These are phyloP conservation scores for Haemorhous mexicanus DNA, from an alignment of 2,113 vertebrate genomes.

Conservation along the genomic window DNA sequence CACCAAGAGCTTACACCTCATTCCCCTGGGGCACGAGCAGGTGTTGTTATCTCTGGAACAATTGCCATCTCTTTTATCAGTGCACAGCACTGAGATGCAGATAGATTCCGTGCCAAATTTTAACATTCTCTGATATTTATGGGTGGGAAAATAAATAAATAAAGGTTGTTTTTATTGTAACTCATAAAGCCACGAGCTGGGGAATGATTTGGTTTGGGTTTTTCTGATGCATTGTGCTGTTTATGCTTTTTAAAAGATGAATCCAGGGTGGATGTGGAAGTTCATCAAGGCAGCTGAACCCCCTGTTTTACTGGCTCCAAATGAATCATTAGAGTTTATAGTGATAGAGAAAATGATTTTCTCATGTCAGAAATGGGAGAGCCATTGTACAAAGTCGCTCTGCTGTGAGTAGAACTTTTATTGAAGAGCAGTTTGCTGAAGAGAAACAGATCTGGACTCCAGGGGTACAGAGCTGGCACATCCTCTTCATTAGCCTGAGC, in stretches of 20 bases:
- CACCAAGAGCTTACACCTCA: background rate
- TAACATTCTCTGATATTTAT: background rate
- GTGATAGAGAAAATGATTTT: slow-evolving; percentile 4
- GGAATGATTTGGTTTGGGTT: background rate
- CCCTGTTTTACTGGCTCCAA: background rate
- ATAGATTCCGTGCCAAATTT: background rate
- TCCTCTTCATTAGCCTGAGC: slow-evolving; percentile 8
- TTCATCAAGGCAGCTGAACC: background rate
- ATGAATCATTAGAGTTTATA: background rate
- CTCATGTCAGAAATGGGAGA: background rate
- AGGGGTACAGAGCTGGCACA: background rate
- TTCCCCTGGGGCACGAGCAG: background rate
- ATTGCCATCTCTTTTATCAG: background rate
- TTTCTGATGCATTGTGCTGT: background rate
- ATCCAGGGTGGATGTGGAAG: background rate
- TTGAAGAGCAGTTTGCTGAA: background rate
- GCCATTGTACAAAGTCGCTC: background rate
- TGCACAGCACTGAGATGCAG: background rate
- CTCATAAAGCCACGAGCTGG: background rate
- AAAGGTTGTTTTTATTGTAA: background rate
- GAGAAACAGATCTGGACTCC: slow-evolving; percentile 35
- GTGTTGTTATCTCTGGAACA: background rate
- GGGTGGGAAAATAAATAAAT: background rate
- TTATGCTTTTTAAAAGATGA: background rate
- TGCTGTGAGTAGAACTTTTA: background rate